These are phyloP conservation scores for Muscidifurax raptorellus DNA, from an alignment of 1,140 invertebrate genomes.

Conservation along the genomic window DNA sequence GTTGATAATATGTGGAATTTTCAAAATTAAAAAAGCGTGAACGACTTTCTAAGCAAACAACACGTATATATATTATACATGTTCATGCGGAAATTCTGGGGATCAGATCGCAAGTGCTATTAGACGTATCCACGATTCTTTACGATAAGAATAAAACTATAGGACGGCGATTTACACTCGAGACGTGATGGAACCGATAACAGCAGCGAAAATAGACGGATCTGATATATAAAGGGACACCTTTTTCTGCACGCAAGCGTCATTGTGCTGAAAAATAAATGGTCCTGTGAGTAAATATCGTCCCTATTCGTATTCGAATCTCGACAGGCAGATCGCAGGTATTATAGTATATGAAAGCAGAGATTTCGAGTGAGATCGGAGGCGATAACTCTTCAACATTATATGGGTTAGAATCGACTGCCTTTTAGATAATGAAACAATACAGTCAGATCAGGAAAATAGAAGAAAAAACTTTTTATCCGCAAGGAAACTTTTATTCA, in stretches of 20 bases:
- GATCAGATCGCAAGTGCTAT: neutral
- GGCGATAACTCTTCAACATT: neutral
- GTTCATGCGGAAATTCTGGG: neutral
- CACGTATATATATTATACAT: neutral
- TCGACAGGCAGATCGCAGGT: neutral
- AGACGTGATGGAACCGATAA: neutral
- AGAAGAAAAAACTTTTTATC: no score
- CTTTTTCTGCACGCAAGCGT: neutral
- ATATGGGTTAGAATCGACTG: no score
- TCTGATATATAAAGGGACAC: neutral
- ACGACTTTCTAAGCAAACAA: no score
- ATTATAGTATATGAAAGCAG: neutral
- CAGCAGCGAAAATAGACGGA: conserved; percentile 13
- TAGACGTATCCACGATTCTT: neutral
- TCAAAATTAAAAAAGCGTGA: no score
- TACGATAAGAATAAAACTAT: neutral
- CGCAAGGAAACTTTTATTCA: no score
- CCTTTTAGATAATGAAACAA: no score
- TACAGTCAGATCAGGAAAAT: no score
- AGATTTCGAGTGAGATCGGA: neutral
- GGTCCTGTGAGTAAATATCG: neutral
- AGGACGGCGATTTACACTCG: neutral
- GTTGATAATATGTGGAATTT: no score
- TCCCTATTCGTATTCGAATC: conserved; percentile 22
- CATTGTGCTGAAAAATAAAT: conserved; percentile 23